Evolutionary conservation across 1,140 invertebrate species (phyloP).

Genomic region (Stegodyphus mimosarum): DNA sequence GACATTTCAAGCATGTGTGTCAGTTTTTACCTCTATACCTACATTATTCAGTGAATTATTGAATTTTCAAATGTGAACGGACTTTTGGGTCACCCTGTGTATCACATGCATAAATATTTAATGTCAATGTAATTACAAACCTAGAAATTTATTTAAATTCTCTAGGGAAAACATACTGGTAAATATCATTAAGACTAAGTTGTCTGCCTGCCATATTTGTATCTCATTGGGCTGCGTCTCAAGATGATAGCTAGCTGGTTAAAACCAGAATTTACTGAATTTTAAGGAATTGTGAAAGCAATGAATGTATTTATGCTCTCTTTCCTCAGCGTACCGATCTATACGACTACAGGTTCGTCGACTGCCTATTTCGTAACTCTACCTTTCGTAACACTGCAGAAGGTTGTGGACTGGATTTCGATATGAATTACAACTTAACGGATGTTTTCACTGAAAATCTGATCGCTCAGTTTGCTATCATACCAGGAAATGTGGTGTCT

Average conservation of each 20-base stretch:
- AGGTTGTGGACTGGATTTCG: conserved; percentile 66
- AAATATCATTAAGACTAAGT: not conserved
- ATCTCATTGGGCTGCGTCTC: not conserved
- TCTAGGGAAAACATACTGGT: too few relatives aligned
- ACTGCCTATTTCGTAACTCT: conserved; percentile 64
- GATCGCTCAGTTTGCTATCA: conserved; percentile 66
- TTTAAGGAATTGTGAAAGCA: not conserved
- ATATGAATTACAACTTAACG: conserved; percentile 66
- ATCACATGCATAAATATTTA: too few relatives aligned
- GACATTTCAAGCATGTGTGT: too few relatives aligned
- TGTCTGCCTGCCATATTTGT: not conserved
- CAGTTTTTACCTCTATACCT: too few relatives aligned
- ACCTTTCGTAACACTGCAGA: conserved; percentile 63
- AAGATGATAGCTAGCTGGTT: not conserved
- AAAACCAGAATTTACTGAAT: too few relatives aligned
- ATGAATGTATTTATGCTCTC: not conserved
- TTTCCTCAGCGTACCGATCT: conserved; percentile 65
- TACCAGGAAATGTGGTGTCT: conserved; percentile 71
- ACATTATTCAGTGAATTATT: too few relatives aligned
- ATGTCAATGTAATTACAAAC: too few relatives aligned
- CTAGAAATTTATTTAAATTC: too few relatives aligned
- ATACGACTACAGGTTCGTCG: conserved; percentile 64
- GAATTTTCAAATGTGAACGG: too few relatives aligned
- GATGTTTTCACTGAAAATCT: conserved; percentile 67
- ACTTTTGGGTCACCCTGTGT: too few relatives aligned